Evolutionary conservation across 2,888 invertebrate species (phyloP).

Genomic region (Drosophila suboccidentalis): DNA sequence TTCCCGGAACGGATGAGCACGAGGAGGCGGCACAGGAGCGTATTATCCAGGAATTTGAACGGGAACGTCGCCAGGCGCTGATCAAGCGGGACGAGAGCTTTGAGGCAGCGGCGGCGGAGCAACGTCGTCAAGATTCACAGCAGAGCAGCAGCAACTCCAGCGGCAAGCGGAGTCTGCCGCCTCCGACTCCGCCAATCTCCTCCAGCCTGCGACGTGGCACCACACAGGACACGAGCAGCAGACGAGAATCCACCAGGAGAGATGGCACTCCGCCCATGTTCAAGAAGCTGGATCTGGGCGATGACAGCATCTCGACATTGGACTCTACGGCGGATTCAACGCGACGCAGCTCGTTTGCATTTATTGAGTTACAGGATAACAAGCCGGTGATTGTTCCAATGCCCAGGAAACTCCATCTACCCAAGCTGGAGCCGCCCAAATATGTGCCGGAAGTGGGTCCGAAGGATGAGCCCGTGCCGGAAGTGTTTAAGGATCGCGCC

Average conservation of each 20-base stretch:
- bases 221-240: slow-evolving; percentile 66
- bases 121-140: slow-evolving; percentile 55
- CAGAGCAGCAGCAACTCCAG: slow-evolving; percentile 66
- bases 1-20: slow-evolving; percentile 54
- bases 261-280: slow-evolving; percentile 80
- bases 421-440: slow-evolving; percentile 65
- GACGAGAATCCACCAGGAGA: slow-evolving; percentile 43
- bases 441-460: slow-evolving; percentile 61
- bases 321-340: slow-evolving; percentile 69
- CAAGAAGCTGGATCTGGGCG: slow-evolving; percentile 72
- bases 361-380: slow-evolving; percentile 81
- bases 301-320: slow-evolving; percentile 50
- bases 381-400: slow-evolving; percentile 79
- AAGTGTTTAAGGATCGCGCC: slow-evolving; percentile 76
- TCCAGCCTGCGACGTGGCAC: slow-evolving; percentile 49
- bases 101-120: slow-evolving; percentile 64
- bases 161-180: slow-evolving; percentile 69
- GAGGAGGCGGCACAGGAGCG: slow-evolving; percentile 64
- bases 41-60: slow-evolving; percentile 82
- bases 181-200: slow-evolving; percentile 45
- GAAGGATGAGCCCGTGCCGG: slow-evolving; percentile 62
- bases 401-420: slow-evolving; percentile 77
- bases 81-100: slow-evolving; percentile 83
- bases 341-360: slow-evolving; percentile 83
- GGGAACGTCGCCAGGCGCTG: slow-evolving; percentile 81